Base-by-base conservation (phyloP, 2,113 vertebrate genomes). In the Eulacestoma nigropectus region DNA sequence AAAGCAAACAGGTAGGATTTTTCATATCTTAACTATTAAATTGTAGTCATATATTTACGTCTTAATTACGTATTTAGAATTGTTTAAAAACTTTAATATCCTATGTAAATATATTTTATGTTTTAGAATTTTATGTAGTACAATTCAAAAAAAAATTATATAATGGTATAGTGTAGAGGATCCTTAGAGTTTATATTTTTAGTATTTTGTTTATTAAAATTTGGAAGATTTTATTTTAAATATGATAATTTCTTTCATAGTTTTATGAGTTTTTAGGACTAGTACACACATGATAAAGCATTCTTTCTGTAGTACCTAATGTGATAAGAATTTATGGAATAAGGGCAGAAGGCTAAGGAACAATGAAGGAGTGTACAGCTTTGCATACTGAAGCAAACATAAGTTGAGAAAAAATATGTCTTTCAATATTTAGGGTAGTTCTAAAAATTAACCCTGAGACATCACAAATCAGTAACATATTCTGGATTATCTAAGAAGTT, bases 1-100 rank as follows among this genome's bases (percentile, higher is more conserved):
- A 97, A 95, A 98, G 98, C 96, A 98, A 98, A 97, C 98, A 98
- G 98, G 99, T 99, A 98, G 96, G 98, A 69, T 57, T 84, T 67
- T 83, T 95, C 21, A 6, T 87, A 35, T 85, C 47, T 83, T 79
- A 75, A 93, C 22, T 30, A 65, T 68, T 60, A 76, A 46, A 53
- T 57, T 73, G 9, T 35, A 82, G n/a, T 29, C 6, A 47, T 57
- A 18, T 0, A 47, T 64, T 89, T 92, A 62, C 26, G 77, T 67
- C 49, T 73, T 91, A 87, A 56, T 37, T 49, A 47, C 16, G 50
- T 57, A 55, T 69, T 69, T 70, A 73, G 74, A 90, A 47, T 52
- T 77, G 16, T 86, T 95, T 27, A 35, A 57, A 80, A 86, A 27
- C 21, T 60, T 4, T 59, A 30, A 85, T 87, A 32, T 74, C 4